Evolutionary conservation across 64 coral and sea anemone species (phyloP).

Genomic region (Catalaphyllia jardinei): DNA sequence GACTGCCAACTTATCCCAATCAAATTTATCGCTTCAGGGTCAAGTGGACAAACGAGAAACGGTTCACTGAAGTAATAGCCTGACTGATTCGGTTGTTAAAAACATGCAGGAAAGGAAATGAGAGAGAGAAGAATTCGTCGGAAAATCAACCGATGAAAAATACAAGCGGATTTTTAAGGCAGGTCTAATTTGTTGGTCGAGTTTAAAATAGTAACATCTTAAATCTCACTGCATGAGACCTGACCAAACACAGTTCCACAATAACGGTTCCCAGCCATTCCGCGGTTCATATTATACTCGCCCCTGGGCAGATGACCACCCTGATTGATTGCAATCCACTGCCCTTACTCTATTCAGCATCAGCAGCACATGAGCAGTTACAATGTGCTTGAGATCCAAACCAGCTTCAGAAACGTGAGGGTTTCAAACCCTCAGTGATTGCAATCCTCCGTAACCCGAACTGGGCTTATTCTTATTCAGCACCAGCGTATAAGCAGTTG

Average conservation of each 20-base stretch:
- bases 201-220: too few species aligned
- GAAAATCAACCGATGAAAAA: too few species aligned
- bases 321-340: not conserved
- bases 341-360: not conserved
- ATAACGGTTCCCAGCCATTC: not conserved
- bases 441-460: too few species aligned
- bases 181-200: too few species aligned
- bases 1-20: not conserved
- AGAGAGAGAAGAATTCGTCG: too few species aligned
- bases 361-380: not conserved
- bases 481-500: too few species aligned
- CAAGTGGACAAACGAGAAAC: slow-evolving; percentile 13
- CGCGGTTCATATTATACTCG: not conserved
- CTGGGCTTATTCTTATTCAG: too few species aligned
- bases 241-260: not conserved
- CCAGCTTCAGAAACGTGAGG: too few species aligned
- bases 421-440: too few species aligned
- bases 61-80: not conserved
- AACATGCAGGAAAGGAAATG: not conserved
- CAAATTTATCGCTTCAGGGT: not conserved
- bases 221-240: too few species aligned
- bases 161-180: too few species aligned
- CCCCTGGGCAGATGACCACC: not conserved
- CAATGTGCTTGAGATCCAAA: too few species aligned
- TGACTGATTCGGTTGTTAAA: not conserved